Evolutionary conservation across 2,888 invertebrate species (phyloP), one percentile per base, ranked within the genome.

Genomic region (Parnassius glacialis): DNA sequence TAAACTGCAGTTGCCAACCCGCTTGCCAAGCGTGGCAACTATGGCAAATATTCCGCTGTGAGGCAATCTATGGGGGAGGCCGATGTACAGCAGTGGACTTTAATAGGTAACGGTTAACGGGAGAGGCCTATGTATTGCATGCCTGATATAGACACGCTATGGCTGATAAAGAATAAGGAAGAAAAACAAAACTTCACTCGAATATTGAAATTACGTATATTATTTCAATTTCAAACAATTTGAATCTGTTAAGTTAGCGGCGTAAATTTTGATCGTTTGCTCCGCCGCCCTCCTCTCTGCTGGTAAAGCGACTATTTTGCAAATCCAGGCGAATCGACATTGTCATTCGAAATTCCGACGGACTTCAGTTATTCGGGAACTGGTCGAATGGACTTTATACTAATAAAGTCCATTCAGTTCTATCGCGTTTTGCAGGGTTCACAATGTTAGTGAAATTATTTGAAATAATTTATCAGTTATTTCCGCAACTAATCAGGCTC

Each of bases 331-430:
- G 50, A 60, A n/a, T 48, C 47, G 56, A 61, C 34, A 52, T 47
- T 57, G 52, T 57, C 56, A 56, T 52, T 52, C 42, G 52, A 56
- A 57, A 61, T 61, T 61, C 61, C 41, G 9, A 50, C 48, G 13
- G 60, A 60, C 43, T 60, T 54, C 51, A 51, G 54, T 54, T 60
- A 54, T 60, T 56, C 55, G 34, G 34, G 12, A 52, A 12, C 34
- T 45, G 51, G 12, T 10, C 50, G 51, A 56, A 45, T 61, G 45
- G 45, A n/a, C n/a, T n/a, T n/a, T n/a, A n/a, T n/a, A n/a, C n/a
- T n/a, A 34, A n/a, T 13, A 44, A 55, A 34, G 47, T 44, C 51
- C 55, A 34, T 50, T 55, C 50, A 10, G 11, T 13, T 60, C 44
- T 59, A 20, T 11, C 42, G 12, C n/a, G 41, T 52, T 34, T 12